phyloP scores from a whole-genome alignment of 2,888 invertebrate species.

The Diploptera punctata region DNA sequence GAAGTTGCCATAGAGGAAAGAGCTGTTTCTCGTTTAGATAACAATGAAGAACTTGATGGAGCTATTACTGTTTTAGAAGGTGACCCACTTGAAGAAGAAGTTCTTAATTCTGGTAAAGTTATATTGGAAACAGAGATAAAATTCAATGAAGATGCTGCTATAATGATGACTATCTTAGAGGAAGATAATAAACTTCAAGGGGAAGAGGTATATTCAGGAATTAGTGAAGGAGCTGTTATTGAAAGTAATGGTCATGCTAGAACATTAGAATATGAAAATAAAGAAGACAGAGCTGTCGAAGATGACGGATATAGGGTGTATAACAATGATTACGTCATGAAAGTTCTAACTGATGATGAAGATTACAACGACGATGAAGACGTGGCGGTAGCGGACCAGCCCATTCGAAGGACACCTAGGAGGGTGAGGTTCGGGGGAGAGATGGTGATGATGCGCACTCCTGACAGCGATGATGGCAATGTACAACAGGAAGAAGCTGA shows the following conservation, averaged over 20 bases:
- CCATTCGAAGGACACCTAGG: constrained; percentile 65
- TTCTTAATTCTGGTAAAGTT: constrained; percentile 56
- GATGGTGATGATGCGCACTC: constrained; percentile 82
- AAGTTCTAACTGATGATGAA: constrained; percentile 56
- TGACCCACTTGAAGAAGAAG: constrained; percentile 19
- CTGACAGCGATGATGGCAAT: constrained; percentile 68
- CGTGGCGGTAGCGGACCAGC: constrained; percentile 54
- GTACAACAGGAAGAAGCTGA: constrained; percentile 31
- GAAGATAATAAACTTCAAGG: constrained; percentile 52
- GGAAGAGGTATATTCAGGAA: neutral
- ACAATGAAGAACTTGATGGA: neutral
- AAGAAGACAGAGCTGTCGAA: constrained; percentile 53
- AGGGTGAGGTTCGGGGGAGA: constrained; percentile 88
- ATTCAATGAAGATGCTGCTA: constrained; percentile 78
- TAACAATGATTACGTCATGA: constrained; percentile 61
- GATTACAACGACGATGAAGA: constrained; percentile 63
- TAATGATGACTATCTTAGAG: constrained; percentile 85
- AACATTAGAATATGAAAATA: constrained; percentile 42
- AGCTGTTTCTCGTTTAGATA: neutral
- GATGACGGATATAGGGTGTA: constrained; percentile 47
- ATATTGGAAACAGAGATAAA: constrained; percentile 85
- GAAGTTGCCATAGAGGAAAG: neutral
- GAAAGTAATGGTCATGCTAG: neutral
- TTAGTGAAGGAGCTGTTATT: constrained; percentile 19
- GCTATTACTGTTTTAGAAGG: constrained; percentile 11